Base-by-base conservation (phyloP, 2,888 invertebrate species). In the Linhomoeus sp. region DNA sequence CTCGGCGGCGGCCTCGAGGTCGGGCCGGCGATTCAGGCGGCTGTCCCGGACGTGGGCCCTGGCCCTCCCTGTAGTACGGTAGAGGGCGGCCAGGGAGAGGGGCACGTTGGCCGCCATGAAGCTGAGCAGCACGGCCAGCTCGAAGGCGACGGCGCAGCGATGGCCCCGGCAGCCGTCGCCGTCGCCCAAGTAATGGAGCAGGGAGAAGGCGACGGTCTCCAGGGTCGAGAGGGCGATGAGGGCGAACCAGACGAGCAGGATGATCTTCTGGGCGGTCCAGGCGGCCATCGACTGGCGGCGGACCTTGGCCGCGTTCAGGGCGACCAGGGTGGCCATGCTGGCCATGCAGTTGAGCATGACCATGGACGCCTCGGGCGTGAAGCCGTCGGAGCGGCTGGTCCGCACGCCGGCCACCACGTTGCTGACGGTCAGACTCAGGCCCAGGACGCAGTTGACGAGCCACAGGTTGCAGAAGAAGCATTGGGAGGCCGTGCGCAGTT, bases 261-360 rank as follows among this genome's bases (percentile, higher is more conserved):
- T 19, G 33, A 43, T 33, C 33, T 43, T 43, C 22, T 25, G 19
- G 15, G 43, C 43, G 17, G 43, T 25, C 43, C 43, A 43, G 20
- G 17, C 17, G 15, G 7, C 7, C 25, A 41, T 41, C 7, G 24
- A 26, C 17, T 33, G 25, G 33, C 43, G n/a, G 20, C 25, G 17
- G 33, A 43, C 7, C 17, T 33, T 7, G 3, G 22, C 43, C 5
- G 43, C 25, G 43, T 43, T 29, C 33, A 43, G 22, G 5, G 43
- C 43, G 26, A 43, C 7, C 43, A 43, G 33, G 9, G 43, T 43
- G 20, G 26, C 14, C 43, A 43, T 9, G 3, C 22, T 35, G 19
- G 43, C 29, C 33, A 43, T 19, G 15, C 25, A 43, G 33, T 43
- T 43, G 43, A 43, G 25, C 43, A 43, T 19, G 26, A 26, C 41